phyloP scores from a whole-genome alignment of 37 sponge, comb jelly and placozoan genomes.

The Agelas oroides region DNA sequence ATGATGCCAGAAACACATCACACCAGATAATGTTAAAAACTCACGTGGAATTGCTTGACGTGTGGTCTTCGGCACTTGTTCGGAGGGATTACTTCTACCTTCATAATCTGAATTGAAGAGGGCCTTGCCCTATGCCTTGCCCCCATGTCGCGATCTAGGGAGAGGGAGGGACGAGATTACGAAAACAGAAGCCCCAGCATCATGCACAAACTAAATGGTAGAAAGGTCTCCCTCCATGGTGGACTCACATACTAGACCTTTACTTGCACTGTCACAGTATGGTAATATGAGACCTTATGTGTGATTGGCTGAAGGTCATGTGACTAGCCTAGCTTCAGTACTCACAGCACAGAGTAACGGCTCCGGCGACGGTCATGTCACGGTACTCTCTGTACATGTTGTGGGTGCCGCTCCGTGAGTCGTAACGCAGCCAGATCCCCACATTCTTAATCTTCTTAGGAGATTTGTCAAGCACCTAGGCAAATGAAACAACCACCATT shows the following conservation, averaged over 20 bases:
- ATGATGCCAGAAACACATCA: background rate
- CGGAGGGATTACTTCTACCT: conserved; percentile 79
- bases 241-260: too few species aligned
- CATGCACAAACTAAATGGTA: too few species aligned
- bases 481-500: background rate
- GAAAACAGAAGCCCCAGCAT: too few species aligned
- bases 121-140: conserved; percentile 94
- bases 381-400: conserved; percentile 99
- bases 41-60: conserved; percentile 89
- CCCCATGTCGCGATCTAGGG: conserved; percentile 96
- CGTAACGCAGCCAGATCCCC: conserved; percentile 97
- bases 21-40: too few species aligned
- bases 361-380: conserved; percentile 90
- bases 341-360: conserved; percentile 97
- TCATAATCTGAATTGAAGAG: conserved; percentile 92
- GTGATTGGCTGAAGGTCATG: too few species aligned
- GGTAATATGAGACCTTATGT: too few species aligned
- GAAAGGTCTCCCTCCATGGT: too few species aligned
- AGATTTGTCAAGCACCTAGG: conserved; percentile 79
- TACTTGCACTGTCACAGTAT: too few species aligned
- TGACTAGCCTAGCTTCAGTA: background rate
- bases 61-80: conserved; percentile 86
- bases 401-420: conserved; percentile 97
- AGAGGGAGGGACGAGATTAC: background rate
- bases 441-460: conserved; percentile 95